phyloP scores from a whole-genome alignment of 2,113 vertebrate genomes.

The Microcebus tavaratra region DNA sequence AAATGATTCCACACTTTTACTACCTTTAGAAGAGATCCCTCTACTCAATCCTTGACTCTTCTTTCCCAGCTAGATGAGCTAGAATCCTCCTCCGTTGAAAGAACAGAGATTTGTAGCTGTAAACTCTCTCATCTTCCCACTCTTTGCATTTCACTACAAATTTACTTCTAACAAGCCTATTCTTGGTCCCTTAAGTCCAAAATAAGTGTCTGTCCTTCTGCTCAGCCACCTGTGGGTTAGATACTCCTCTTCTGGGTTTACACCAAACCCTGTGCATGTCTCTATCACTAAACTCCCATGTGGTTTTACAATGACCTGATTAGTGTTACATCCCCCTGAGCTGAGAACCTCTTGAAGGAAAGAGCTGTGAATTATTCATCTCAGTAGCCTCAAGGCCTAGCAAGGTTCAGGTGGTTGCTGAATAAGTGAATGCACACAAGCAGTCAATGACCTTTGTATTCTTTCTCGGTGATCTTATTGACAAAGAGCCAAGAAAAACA shows the following conservation, averaged over 20 bases:
- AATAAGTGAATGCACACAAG: not conserved
- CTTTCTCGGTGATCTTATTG: constrained; percentile 5
- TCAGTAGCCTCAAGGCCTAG: not conserved
- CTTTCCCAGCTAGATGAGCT: not conserved
- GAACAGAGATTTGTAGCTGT: not conserved
- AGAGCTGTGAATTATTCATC: constrained; percentile 14
- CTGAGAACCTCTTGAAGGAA: not conserved
- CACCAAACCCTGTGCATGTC: not conserved
- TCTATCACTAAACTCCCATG: not conserved
- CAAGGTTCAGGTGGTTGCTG: not conserved
- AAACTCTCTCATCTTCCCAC: not conserved
- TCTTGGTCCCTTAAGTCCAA: not conserved
- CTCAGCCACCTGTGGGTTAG: not conserved
- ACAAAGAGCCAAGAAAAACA: constrained; percentile 26
- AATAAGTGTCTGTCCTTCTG: not conserved
- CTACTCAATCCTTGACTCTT: not conserved
- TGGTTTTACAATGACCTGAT: not conserved
- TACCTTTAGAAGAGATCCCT: not conserved
- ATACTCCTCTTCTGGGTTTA: not conserved
- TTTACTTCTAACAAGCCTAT: not conserved
- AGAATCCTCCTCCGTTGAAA: not conserved
- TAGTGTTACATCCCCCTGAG: not conserved
- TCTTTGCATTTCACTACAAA: not conserved
- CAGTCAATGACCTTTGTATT: not conserved
- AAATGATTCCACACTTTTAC: not conserved